Percentiles rank a stretch among this genome's conserved stretches.
phyloP scores from a whole-genome alignment of 1,140 invertebrate species.

The Maniola jurtina region DNA sequence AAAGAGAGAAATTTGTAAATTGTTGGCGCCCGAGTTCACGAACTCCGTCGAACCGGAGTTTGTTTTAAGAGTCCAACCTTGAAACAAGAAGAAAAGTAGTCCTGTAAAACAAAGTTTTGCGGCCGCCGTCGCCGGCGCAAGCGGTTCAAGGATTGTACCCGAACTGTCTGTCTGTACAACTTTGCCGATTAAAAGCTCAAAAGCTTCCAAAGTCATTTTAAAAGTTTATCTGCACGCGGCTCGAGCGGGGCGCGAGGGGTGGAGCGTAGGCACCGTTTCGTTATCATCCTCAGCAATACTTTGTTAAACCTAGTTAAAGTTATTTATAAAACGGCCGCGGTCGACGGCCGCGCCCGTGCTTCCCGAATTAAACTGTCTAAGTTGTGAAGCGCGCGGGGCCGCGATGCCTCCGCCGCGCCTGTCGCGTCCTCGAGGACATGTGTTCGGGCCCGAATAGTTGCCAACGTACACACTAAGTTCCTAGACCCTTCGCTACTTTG shows the following conservation, averaged over 20 bases:
- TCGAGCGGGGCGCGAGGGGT: constrained; percentile 48
- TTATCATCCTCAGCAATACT: constrained; percentile 74
- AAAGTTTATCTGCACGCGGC: constrained; percentile 79
- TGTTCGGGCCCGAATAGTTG: constrained; percentile 66
- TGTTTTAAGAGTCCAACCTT: constrained; percentile 81
- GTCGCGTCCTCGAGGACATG: constrained; percentile 52
- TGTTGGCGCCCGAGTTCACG: constrained; percentile 79
- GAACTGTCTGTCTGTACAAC: constrained; percentile 80
- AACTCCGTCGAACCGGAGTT: constrained; percentile 79
- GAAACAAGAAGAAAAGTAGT: constrained; percentile 81
- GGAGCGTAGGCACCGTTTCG: constrained; percentile 62
- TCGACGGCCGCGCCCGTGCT: constrained; percentile 53
- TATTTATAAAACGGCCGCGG: constrained; percentile 71
- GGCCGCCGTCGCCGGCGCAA: constrained; percentile 78
- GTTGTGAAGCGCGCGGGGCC: constrained; percentile 41
- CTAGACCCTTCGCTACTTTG: constrained; percentile 78
- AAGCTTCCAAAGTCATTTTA: constrained; percentile 81
- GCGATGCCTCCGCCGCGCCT: constrained; percentile 34
- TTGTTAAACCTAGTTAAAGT: constrained; percentile 76
- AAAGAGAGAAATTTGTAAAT: constrained; percentile 81
- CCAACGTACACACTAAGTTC: constrained; percentile 72
- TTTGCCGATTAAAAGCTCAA: constrained; percentile 81
- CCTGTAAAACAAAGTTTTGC: constrained; percentile 81
- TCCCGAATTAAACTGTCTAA: constrained; percentile 71
- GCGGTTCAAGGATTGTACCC: constrained; percentile 80